Evolutionary conservation across 2,113 vertebrate genomes (phyloP).

Genomic region (Prunella fulvescens): DNA sequence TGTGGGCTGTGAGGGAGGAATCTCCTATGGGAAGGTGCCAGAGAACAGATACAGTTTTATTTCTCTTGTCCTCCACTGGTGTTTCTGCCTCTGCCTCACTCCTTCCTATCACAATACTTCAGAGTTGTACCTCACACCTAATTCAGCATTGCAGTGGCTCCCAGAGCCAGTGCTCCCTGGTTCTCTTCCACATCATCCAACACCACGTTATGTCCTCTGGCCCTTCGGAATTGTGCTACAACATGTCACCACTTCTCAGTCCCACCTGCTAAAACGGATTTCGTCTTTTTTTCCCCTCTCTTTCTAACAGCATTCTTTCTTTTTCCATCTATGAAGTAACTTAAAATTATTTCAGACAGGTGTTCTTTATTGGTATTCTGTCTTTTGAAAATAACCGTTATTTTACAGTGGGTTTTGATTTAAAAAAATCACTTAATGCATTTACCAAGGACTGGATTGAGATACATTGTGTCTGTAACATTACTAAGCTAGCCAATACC

Average conservation of each 20-base stretch:
- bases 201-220: not conserved
- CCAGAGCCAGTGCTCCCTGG: not conserved
- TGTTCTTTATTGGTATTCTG: not conserved
- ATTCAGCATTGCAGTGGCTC: constrained; percentile 18
- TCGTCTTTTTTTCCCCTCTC: not conserved
- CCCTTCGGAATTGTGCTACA: not conserved
- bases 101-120: not conserved
- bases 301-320: not conserved
- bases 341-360: not conserved
- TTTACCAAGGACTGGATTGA: not conserved
- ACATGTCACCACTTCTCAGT: constrained; percentile 54
- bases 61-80: not conserved
- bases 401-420: not conserved
- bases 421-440: not conserved
- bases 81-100: constrained; percentile 31
- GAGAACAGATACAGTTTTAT: not conserved
- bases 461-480: not conserved
- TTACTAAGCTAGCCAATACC: not conserved
- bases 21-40: not conserved
- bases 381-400: not conserved
- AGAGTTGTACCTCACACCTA: constrained; percentile 1
- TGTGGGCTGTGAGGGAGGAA: not conserved
- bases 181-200: constrained; percentile 33
- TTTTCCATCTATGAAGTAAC: not conserved
- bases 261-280: constrained; percentile 38